phyloP scores from a whole-genome alignment of 2,888 invertebrate genomes.

The Esperia sulphurella region DNA sequence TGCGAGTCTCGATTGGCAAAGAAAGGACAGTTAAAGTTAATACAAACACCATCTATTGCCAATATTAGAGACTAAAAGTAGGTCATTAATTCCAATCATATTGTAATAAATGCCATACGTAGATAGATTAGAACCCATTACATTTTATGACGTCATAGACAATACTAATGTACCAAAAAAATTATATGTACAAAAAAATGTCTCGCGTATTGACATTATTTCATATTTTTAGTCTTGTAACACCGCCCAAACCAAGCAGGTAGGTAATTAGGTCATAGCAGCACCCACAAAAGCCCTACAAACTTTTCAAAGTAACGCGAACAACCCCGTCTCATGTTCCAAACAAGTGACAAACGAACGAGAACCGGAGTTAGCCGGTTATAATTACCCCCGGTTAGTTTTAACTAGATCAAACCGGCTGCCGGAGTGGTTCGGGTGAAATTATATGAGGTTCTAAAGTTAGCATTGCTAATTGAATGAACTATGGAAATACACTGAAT shows the following conservation, averaged over 20 bases:
- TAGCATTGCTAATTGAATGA: not conserved
- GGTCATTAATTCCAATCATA: too few species aligned
- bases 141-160: too few species aligned
- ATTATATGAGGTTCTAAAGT: not conserved
- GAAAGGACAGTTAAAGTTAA: too few species aligned
- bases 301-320: conserved; percentile 10
- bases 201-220: too few species aligned
- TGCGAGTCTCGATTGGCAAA: too few species aligned
- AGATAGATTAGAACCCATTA: too few species aligned
- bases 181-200: too few species aligned
- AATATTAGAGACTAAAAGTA: too few species aligned
- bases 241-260: not conserved
- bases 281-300: not conserved
- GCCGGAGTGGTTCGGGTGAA: conserved; percentile 15
- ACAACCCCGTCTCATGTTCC: conserved; percentile 14
- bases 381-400: conserved; percentile 41
- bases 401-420: conserved; percentile 37
- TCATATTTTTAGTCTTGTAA: too few species aligned
- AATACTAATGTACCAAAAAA: too few species aligned
- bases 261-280: not conserved
- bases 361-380: conserved; percentile 30
- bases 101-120: too few species aligned
- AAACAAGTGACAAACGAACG: conserved; percentile 15
- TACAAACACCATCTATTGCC: too few species aligned
- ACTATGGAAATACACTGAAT: not conserved